Conservation (phyloP, 2,797 vertebrate species). For the Epinephelus malabaricus region DNA sequence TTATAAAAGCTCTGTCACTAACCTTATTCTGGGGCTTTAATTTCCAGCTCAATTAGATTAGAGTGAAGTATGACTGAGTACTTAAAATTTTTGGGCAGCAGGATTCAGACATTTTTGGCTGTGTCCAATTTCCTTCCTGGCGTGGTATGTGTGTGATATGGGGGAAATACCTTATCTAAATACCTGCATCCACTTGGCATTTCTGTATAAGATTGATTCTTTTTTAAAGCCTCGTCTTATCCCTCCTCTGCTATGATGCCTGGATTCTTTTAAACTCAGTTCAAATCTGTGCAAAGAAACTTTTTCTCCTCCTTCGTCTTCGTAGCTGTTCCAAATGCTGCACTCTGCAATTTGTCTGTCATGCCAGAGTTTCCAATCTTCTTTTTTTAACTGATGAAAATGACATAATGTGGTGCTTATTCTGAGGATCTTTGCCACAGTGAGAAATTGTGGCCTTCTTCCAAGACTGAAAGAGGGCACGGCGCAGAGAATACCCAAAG, state of each 20-base stretch:
- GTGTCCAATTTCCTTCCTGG: slow-evolving; percentile 65
- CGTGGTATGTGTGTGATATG: slow-evolving; percentile 31
- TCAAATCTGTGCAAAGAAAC: slow-evolving; percentile 2
- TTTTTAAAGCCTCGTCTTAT: neutral
- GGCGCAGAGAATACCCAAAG: slow-evolving; percentile 38
- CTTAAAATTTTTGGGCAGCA: slow-evolving; percentile 48
- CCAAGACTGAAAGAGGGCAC: slow-evolving; percentile 20
- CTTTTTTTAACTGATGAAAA: slow-evolving; percentile 41
- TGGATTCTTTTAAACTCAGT: slow-evolving; percentile 16
- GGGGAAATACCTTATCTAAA: slow-evolving; percentile 53
- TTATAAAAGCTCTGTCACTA: slow-evolving; percentile 82
- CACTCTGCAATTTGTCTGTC: slow-evolving; percentile 41
- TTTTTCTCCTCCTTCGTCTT: neutral
- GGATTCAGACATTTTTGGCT: slow-evolving; percentile 59
- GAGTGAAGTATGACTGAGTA: slow-evolving; percentile 76
- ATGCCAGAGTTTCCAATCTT: slow-evolving; percentile 24
- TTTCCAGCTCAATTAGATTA: slow-evolving; percentile 80
- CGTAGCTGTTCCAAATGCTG: slow-evolving; percentile 15
- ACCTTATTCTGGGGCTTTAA: slow-evolving; percentile 80
- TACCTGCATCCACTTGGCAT: slow-evolving; percentile 31
- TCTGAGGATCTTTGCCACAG: slow-evolving; percentile 24
- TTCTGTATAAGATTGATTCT: slow-evolving; percentile 12
- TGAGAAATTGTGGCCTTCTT: slow-evolving; percentile 46
- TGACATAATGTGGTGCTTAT: slow-evolving; percentile 13
- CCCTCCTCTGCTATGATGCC: neutral